Evolutionary conservation across 2,113 vertebrate species (phyloP), one percentile per base, ranked within the genome.

Genomic region (Thalassarche chlororhynchos): DNA sequence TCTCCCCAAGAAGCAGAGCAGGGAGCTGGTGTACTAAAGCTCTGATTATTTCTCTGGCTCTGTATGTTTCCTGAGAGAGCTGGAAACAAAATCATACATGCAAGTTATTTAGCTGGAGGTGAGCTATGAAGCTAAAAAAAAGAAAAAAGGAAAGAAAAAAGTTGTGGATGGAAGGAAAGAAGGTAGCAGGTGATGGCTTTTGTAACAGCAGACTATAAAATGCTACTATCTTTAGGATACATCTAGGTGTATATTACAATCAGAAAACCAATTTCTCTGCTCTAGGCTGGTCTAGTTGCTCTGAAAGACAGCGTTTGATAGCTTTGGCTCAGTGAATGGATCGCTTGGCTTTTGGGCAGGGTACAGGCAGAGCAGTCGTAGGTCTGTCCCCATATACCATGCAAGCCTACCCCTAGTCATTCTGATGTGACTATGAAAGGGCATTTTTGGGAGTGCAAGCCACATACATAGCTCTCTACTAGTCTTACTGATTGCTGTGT

Each of bases 41-140:
- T 79, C 52, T 82, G 84, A 47, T 60, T 85, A 61, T 89, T 96
- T 95, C 28, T 72, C 61, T 80, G 80, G 13, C 52, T 86, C 47
- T 44, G 2, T 44, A 14, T 84, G 66, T 87, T 95, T 91, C 80
- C 69, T 89, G 91, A 79, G 36, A 72, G 62, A 92, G 24, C 40
- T 82, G 51, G 61, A 89, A 92, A 93, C 34, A 95, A 72, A 87
- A 29, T 85, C 49, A 62, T n/a, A 32, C 17, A 29, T 17, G 23
- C 8, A 52, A 86, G 40, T 57, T 87, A 66, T 69, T 65, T 86
- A 90, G 17, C 54, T 94, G 71, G 70, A 82, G 74, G 74, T 87
- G 32, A 87, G 25, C 18, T 76, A 26, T 61, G 46, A 92, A 61
- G n/a, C 25, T 51, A 17, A 60, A 34, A 42, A 52, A 55, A 32